Percentiles rank a stretch among this genome's conserved stretches.
phyloP scores from a whole-genome alignment of 2,113 vertebrate genomes.

The Smithornis capensis region DNA sequence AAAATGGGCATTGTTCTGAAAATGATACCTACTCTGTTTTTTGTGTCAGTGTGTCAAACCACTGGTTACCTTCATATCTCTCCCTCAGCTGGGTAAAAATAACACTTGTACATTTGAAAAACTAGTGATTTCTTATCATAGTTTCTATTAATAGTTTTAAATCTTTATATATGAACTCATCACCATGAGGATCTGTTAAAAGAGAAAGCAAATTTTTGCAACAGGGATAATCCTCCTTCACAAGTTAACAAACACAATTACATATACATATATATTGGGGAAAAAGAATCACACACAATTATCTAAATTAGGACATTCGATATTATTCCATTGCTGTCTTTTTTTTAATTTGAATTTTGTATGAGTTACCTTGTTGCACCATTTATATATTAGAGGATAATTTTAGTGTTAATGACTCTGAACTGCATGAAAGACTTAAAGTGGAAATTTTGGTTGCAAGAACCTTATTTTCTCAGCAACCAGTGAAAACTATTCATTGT shows the following conservation, averaged over 20 bases:
- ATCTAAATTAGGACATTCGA: constrained; percentile 35
- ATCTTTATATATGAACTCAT: constrained; percentile 36
- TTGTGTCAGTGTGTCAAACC: constrained; percentile 40
- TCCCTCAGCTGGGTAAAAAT: constrained; percentile 29
- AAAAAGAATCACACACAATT: background rate
- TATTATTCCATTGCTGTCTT: background rate
- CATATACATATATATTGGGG: constrained; percentile 11
- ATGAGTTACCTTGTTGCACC: background rate
- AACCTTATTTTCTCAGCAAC: constrained; percentile 7
- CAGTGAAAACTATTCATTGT: background rate
- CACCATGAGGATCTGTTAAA: constrained; percentile 47
- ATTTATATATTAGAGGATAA: constrained; percentile 37
- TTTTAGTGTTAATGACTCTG: constrained; percentile 35
- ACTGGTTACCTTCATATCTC: background rate
- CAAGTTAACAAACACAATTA: constrained; percentile 58
- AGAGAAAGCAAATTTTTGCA: constrained; percentile 32
- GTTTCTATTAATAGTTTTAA: constrained; percentile 69
- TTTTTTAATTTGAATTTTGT: background rate
- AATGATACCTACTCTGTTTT: constrained; percentile 57
- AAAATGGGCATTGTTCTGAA: constrained; percentile 74
- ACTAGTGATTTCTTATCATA: constrained; percentile 53
- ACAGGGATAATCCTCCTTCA: constrained; percentile 41
- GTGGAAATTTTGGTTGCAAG: constrained; percentile 33
- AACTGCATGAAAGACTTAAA: constrained; percentile 17
- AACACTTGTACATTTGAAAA: constrained; percentile 6